These are phyloP conservation scores for Tyto alba DNA, from an alignment of 2,113 vertebrate genomes.

Conservation along the genomic window DNA sequence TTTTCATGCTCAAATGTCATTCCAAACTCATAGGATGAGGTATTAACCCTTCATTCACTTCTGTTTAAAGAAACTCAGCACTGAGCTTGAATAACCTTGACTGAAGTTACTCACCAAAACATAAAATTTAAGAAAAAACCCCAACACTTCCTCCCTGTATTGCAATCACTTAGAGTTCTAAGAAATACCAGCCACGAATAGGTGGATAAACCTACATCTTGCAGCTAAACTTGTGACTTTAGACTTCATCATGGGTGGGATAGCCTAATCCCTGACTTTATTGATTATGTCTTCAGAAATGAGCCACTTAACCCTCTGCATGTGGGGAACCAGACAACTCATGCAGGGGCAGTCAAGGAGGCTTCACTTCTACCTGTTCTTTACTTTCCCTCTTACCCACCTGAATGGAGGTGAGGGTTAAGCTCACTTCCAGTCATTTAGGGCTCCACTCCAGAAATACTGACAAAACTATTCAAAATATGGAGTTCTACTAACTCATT, in stretches of 20 bases:
- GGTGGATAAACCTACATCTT: neutral
- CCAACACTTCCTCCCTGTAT: neutral
- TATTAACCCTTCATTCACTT: constrained; percentile 30
- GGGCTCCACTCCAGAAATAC: neutral
- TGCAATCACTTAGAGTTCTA: neutral
- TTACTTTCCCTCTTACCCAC: neutral
- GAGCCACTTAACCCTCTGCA: accelerated
- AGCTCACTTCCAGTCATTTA: neutral
- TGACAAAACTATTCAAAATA: neutral
- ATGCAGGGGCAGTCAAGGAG: neutral
- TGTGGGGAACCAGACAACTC: neutral
- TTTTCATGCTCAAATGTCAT: constrained; percentile 34
- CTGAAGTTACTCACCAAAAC: neutral
- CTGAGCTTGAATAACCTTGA: neutral
- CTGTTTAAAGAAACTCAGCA: neutral
- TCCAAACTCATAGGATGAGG: neutral
- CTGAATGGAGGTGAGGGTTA: neutral
- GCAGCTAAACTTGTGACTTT: neutral
- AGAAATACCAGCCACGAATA: neutral
- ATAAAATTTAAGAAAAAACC: neutral
- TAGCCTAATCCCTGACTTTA: neutral
- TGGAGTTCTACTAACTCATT: neutral
- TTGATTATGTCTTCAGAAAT: neutral
- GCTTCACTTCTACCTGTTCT: neutral
- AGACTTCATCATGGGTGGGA: neutral